Base-by-base conservation (phyloP, 2,888 invertebrate genomes). In the Plagodis dolabraria region DNA sequence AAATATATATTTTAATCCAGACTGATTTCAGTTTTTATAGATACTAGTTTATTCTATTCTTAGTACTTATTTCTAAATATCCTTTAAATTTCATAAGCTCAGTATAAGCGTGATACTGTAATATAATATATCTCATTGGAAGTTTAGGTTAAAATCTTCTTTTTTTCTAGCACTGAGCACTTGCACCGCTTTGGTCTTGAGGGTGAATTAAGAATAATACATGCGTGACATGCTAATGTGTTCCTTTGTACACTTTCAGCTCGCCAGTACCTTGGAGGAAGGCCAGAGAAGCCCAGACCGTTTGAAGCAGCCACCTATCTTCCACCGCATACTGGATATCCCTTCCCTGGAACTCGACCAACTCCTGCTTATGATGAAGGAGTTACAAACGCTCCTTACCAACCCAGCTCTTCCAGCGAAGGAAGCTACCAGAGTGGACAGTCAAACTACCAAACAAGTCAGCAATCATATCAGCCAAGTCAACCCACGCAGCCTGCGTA, bases 241-340 rank as follows among this genome's bases (percentile, higher is more conserved):
- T 10, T 33, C 56, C 5, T 60, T 69, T 63, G 63, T 69, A 63
- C 56, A 60, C 55, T 89, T 89, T 67, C 92, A 96, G 96, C 95
- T 82, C 95, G 96, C 22, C 96, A 96, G 65, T 91, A 94, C 94
- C 95, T 81, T 83, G 95, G 95, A 63, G 94, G 94, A 60, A 91
- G 93, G 60, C 94, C 95, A 0, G 95, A 96, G 74, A 94, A 93
- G 76, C 96, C 96, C n/a, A 89, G 96, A 68, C 96, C 96, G 0
- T 96, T 96, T 79, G 94, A 95, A 47, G 79, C 80, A 0, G 70
- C 87, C 9, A 75, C 75, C 12, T 90, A 90, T 54, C 77, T 90
- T 5, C 92, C 90, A 36, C 86, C 87, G n/a, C 89, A 87, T 33
- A 86, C 82, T 6, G 92, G 89, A 6, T 92, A 87, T 67, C 93